These are phyloP conservation scores for Psylliodes chrysocephalus DNA, from an alignment of 2,888 invertebrate genomes.

Conservation along the genomic window DNA sequence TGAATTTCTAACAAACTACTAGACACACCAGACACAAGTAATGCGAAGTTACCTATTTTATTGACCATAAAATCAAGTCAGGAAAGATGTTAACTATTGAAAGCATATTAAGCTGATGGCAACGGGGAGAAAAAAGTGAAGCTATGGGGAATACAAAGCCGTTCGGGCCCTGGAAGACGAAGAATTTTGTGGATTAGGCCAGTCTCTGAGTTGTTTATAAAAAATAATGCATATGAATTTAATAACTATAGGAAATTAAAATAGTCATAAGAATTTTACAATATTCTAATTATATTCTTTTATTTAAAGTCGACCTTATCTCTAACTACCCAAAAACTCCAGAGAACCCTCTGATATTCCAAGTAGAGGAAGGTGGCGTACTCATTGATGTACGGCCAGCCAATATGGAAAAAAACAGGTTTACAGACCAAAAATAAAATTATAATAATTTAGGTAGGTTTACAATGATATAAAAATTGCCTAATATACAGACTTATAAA, in stretches of 20 bases:
- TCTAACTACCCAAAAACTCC: neutral
- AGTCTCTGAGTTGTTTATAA: neutral
- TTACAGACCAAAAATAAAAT: no score
- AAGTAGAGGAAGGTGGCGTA: no score
- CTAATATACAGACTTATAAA: no score
- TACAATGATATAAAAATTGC: no score
- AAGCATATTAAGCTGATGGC: slow-evolving; percentile 41
- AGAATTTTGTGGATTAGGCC: slow-evolving; percentile 22
- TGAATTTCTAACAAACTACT: no score
- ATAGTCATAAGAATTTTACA: neutral
- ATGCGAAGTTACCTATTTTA: neutral
- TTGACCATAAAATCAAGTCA: neutral
- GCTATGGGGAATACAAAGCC: slow-evolving; percentile 38
- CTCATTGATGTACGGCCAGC: no score
- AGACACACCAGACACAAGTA: no score
- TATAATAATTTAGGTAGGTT: no score
- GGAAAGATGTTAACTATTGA: slow-evolving; percentile 23
- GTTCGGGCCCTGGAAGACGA: slow-evolving; percentile 33
- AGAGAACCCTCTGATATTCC: no score
- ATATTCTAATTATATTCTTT: no score
- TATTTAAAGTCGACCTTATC: no score
- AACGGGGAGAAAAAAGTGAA: slow-evolving; percentile 20
- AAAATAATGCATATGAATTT: neutral
- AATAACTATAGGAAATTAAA: neutral
- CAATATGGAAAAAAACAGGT: no score